Percentiles rank a stretch among this genome's conserved stretches.
Conservation (phyloP, 2,113 vertebrate genomes). For the Coracopsis vasa region DNA sequence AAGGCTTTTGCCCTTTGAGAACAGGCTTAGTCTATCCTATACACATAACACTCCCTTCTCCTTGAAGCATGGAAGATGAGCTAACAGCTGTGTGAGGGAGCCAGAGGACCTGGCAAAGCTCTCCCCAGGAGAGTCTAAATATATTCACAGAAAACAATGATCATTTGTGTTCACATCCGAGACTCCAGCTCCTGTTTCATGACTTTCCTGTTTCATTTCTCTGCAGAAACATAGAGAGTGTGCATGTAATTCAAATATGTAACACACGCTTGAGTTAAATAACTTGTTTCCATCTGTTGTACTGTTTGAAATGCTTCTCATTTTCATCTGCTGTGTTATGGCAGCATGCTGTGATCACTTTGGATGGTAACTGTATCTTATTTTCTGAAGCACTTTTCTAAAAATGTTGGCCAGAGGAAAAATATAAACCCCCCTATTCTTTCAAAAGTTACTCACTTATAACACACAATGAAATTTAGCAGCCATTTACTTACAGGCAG, state of each 20-base stretch:
- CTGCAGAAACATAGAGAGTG: background rate
- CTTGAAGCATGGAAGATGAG: background rate
- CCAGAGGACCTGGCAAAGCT: background rate
- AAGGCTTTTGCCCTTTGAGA: background rate
- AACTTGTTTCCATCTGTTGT: conserved; percentile 16
- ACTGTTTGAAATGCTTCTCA: background rate
- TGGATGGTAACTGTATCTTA: background rate
- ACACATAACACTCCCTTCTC: background rate
- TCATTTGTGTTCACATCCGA: background rate
- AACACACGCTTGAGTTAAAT: background rate
- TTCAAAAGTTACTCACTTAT: background rate
- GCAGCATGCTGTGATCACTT: background rate
- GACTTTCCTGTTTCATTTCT: background rate
- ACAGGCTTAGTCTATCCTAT: background rate
- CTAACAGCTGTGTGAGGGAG: background rate
- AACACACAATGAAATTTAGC: background rate
- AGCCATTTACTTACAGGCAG: background rate
- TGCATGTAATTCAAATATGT: background rate
- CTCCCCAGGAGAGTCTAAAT: background rate
- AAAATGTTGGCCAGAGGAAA: background rate
- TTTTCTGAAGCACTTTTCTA: background rate
- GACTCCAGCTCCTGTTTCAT: background rate
- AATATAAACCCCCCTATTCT: accelerated
- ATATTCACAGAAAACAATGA: background rate
- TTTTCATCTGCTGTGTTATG: background rate